Percentiles rank a stretch among this genome's conserved stretches.
Evolutionary conservation across 2,888 invertebrate species (phyloP).

Genomic region (Dicranocentrus wangi): DNA sequence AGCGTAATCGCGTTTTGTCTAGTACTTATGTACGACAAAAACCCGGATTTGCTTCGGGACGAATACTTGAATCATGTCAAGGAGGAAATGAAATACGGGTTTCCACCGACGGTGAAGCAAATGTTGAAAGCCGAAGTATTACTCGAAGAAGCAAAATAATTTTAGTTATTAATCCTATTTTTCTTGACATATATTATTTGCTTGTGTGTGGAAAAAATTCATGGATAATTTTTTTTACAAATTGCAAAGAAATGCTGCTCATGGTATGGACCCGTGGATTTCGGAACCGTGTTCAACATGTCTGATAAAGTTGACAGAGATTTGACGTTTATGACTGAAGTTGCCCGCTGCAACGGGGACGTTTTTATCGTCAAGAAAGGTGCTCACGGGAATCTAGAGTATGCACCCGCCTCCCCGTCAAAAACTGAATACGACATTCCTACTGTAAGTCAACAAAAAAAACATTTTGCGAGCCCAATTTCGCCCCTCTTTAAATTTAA

Average conservation of each 20-base stretch:
- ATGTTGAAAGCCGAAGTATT: not conserved
- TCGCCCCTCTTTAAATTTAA: too few species aligned
- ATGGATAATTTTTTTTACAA: too few species aligned
- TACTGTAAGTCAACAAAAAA: not conserved
- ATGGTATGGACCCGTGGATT: slow-evolving; percentile 51
- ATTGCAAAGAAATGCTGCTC: slow-evolving; percentile 55
- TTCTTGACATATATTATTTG: too few species aligned
- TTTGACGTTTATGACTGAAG: slow-evolving; percentile 36
- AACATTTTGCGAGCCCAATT: too few species aligned
- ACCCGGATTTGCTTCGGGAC: not conserved
- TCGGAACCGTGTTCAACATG: slow-evolving; percentile 25
- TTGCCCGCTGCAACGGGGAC: slow-evolving; percentile 42
- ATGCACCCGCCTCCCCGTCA: not conserved
- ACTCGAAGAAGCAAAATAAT: too few species aligned
- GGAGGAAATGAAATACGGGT: not conserved
- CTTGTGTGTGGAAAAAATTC: too few species aligned
- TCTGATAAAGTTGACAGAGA: slow-evolving; percentile 8
- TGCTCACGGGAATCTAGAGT: not conserved
- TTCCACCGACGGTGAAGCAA: slow-evolving; percentile 4
- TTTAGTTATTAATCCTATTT: too few species aligned
- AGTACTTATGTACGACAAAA: too few species aligned
- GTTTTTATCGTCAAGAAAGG: slow-evolving; percentile 23
- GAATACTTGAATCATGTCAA: slow-evolving; percentile 18
- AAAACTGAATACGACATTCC: not conserved
- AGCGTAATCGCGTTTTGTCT: too few species aligned